Conservation (phyloP, 2,888 invertebrate genomes). For the Arge pagana region DNA sequence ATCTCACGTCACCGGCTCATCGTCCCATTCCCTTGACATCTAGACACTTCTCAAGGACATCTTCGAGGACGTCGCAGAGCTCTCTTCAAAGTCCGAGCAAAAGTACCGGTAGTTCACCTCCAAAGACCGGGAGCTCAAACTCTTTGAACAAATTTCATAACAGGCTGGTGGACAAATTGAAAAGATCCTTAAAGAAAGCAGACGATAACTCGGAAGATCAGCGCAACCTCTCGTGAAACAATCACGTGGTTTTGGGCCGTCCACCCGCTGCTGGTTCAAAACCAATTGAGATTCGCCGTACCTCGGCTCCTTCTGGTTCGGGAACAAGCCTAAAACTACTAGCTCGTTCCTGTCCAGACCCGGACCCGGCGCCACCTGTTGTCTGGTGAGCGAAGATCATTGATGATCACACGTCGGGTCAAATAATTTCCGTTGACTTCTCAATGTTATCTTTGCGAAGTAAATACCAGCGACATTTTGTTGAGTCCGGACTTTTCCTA, state of each 20-base stretch:
- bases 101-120: slow-evolving; percentile 69
- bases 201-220: slow-evolving; percentile 62
- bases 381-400: slow-evolving; percentile 37
- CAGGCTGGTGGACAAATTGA: slow-evolving; percentile 78
- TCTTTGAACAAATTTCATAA: slow-evolving; percentile 80
- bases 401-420: no score
- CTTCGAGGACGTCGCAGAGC: slow-evolving; percentile 67
- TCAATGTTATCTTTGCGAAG: no score
- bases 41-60: slow-evolving; percentile 66
- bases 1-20: slow-evolving; percentile 64
- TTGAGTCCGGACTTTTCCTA: no score
- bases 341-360: slow-evolving; percentile 50
- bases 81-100: slow-evolving; percentile 70
- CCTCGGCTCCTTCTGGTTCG: slow-evolving; percentile 45
- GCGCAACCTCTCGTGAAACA: slow-evolving; percentile 56
- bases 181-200: slow-evolving; percentile 69
- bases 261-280: slow-evolving; percentile 52
- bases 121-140: slow-evolving; percentile 63
- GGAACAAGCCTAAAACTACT: slow-evolving; percentile 26
- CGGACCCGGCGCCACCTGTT: slow-evolving; percentile 46
- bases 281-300: slow-evolving; percentile 54
- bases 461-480: no score
- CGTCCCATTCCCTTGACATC: slow-evolving; percentile 71
- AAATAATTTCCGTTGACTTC: no score
- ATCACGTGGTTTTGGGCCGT: slow-evolving; percentile 52